Evolutionary conservation across 1,140 invertebrate species (phyloP), one percentile per base, ranked within the genome.

Genomic region (Scaptomyza pallida): DNA sequence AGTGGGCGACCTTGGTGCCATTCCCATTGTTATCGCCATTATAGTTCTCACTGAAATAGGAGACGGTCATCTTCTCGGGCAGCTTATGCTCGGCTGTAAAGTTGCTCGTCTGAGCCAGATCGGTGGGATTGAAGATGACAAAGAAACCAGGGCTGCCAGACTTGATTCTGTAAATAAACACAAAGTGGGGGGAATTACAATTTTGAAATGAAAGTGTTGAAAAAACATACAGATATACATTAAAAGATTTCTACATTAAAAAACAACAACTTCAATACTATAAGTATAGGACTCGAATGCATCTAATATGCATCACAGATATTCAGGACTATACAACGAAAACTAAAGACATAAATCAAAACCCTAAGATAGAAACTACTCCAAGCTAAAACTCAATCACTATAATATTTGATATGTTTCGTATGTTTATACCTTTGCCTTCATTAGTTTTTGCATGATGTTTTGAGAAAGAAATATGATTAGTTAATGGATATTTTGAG

Each of bases 61-160:
- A 75, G 5, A 95, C 89, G 13, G 92, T 93, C 69, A 95, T 91
- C 75, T 94, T 93, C 2, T 93, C 90, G 0, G 94, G 92, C 5
- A 95, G 74, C 16, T 91, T 75, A 8, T 45, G 10, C 9, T 93
- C 76, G 1, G 65, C 64, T 0, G 81, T 91, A 12, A 95, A 91
- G 79, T 95, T 92, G n/a, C 93, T 92, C 1, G 54, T 70, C 2
- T 90, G 90, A 0, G 72, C 72, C n/a, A 91, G 44, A 8, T 93
- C 80, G 33, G 91, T 92, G 35, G 94, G 93, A 91, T 95, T 95
- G 37, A 94, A 93, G 0, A 93, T 93, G 1, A 96, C 94, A 51
- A 96, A 89, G 80, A 93, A 94, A 8, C 95, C 95, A 5, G 95
- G 95, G 89, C 93, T 94, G 30, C 95, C 95, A 75, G 93, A 93